Evolutionary conservation across 1,140 invertebrate species (phyloP), one percentile per base, ranked within the genome.

Genomic region (Pteromalus puparum): DNA sequence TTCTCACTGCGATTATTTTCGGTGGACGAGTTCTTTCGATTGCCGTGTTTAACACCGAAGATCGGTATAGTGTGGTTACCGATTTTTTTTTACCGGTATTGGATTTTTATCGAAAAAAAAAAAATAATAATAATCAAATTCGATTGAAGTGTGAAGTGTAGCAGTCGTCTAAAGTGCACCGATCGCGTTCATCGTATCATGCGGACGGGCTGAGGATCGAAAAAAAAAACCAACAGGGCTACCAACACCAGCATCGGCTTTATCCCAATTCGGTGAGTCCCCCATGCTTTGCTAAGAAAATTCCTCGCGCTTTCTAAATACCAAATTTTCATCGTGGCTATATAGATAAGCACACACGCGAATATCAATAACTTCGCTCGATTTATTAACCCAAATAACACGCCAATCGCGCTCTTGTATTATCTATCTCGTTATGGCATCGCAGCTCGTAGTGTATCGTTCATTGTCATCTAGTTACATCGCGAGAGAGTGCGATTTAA

Each of bases 311-410:
- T 79, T 79, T 79, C 65, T 79, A 68, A 79, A 79, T 79, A 26
- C 21, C n/a, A 5, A 28, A 78, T 77, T 10, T 2, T 30, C 21
- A 24, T 67, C n/a, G n/a, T 18, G 48, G 46, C 26, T 6, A n/a
- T 28, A 48, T 7, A 77, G 48, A 30, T n/a, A 21, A 26, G 68
- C 34, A 34, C 34, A 34, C 34, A 34, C 34, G 5, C 6, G 42
- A 46, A 46, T 46, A 46, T 46, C 42, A 46, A 46, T 46, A 18
- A 21, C 2, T 0, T 26, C 2, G 24, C 7, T 74, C 12, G 61
- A 82, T 82, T 70, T 74, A 82, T 74, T 74, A 82, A 53, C 80
- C 80, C 65, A 61, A 26, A 75, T 75, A 68, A 21, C n/a, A 21
- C n/a, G 15, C 4, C 4, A 1, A 13, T 7, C 10, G 21, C 68